These are phyloP conservation scores for Serinus canaria DNA, from an alignment of 2,113 vertebrate genomes.

Conservation along the genomic window DNA sequence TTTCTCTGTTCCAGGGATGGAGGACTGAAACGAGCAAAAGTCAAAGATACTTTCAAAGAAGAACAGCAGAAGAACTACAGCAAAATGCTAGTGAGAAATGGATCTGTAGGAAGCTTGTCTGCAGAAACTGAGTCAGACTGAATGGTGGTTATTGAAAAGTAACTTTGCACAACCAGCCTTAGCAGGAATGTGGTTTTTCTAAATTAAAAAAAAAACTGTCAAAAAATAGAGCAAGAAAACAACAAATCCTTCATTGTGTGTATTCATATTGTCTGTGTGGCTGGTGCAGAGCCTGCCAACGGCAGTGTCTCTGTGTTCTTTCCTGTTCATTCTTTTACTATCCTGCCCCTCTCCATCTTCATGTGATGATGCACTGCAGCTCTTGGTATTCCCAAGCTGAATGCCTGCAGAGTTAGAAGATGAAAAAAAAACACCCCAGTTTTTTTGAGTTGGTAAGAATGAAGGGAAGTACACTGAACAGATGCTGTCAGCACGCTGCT, in stretches of 20 bases:
- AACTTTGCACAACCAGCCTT: conserved; percentile 17
- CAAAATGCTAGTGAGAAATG: conserved; percentile 84
- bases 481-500: not conserved
- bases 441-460: not conserved
- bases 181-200: not conserved
- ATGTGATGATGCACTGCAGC: not conserved
- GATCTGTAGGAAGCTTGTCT: not conserved
- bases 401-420: not conserved
- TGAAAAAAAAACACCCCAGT: not conserved
- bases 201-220: not conserved
- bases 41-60: conserved; percentile 87
- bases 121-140: conserved; percentile 61
- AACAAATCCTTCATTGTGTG: not conserved
- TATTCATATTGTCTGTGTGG: conserved; percentile 12
- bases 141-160: not conserved
- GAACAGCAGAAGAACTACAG: conserved; percentile 96
- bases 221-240: not conserved
- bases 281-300: conserved; percentile 8
- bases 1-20: conserved; percentile 84
- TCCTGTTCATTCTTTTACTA: not conserved
- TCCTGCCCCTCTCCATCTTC: not conserved
- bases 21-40: conserved; percentile 88
- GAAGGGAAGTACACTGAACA: not conserved
- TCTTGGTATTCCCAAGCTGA: not conserved
- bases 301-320: not conserved